Base-by-base conservation (phyloP, 2,113 vertebrate genomes). In the Pterocles orientalis region DNA sequence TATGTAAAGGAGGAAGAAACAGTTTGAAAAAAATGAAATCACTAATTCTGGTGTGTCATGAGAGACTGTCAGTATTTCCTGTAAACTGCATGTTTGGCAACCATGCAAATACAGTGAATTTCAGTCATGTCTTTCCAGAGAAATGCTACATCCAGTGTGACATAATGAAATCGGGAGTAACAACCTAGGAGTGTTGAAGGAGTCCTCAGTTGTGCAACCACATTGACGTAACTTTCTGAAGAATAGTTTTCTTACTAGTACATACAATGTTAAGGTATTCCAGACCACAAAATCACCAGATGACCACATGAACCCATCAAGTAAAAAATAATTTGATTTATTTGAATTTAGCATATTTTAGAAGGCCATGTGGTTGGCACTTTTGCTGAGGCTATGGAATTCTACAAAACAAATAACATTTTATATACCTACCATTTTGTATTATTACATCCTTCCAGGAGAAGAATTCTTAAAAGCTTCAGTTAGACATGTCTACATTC, bases 211-310 rank as follows among this genome's bases (percentile, higher is more conserved):
- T 51, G 19, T 41, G 14, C 26, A n/a, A 21, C 12, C 8, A 48
- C 0, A 0, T 23, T 50, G 45, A 53, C 19, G 2, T 1, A n/a
- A 25, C 20, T 28, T 83, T 23, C 34, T 69, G 34, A 81, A 72
- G 60, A 64, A 36, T 3, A 18, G 16, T 3, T 69, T 72, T 58
- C 24, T 14, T 18, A 10, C 4, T 28, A 12, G 12, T 61, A n/a
- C 7, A n/a, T 25, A 61, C 36, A 60, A 9, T 7, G 7, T 21
- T 26, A 25, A 47, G 29, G 34, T 25, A 25, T 19, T 45, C 20
- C 13, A 3, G 33, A 53, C 62, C 29, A 33, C 34, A 57, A 62
- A 28, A 20, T 19, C 39, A n/a, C 69, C 33, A 56, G 8, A 14
- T 79, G 25, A 57, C 13, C 26, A 54, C 10, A 16, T 36, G 39